These are phyloP conservation scores for Villa cingulata DNA, from an alignment of 2,888 invertebrate genomes.

Conservation along the genomic window DNA sequence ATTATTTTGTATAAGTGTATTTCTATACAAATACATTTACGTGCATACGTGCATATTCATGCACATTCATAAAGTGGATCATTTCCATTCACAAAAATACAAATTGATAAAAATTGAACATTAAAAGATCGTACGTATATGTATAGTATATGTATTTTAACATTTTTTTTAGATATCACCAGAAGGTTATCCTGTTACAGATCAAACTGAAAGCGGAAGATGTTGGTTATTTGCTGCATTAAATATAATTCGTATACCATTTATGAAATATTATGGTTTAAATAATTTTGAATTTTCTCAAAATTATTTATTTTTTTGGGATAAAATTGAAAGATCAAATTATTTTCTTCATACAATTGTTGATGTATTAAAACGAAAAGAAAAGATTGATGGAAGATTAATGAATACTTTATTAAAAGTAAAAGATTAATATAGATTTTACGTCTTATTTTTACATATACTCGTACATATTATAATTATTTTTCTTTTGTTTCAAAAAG, in stretches of 20 bases:
- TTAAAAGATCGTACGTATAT: too few species aligned
- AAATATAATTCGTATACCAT: constrained; percentile 72
- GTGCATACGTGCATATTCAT: too few species aligned
- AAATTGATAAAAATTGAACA: too few species aligned
- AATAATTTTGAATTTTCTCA: constrained; percentile 91
- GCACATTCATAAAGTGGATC: background rate
- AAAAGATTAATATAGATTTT: background rate
- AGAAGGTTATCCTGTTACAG: constrained; percentile 77
- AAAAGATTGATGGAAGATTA: constrained; percentile 63
- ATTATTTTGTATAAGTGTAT: too few species aligned
- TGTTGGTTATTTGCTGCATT: constrained; percentile 86
- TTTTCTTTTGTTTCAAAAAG: too few species aligned
- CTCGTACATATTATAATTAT: background rate
- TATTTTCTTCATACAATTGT: constrained; percentile 74
- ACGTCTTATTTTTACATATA: background rate
- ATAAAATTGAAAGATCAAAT: constrained; percentile 80
- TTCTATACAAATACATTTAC: too few species aligned
- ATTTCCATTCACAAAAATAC: constrained; percentile 50
- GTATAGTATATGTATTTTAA: too few species aligned
- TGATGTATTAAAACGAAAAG: constrained; percentile 54
- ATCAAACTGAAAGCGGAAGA: constrained; percentile 74
- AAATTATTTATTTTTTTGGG: constrained; percentile 80
- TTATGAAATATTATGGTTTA: constrained; percentile 65
- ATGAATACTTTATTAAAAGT: constrained; percentile 55
- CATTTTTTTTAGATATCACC: too few species aligned